Evolutionary conservation across 1,140 invertebrate species (phyloP), one percentile per base, ranked within the genome.

Genomic region (Zaprionus kolodkinae): DNA sequence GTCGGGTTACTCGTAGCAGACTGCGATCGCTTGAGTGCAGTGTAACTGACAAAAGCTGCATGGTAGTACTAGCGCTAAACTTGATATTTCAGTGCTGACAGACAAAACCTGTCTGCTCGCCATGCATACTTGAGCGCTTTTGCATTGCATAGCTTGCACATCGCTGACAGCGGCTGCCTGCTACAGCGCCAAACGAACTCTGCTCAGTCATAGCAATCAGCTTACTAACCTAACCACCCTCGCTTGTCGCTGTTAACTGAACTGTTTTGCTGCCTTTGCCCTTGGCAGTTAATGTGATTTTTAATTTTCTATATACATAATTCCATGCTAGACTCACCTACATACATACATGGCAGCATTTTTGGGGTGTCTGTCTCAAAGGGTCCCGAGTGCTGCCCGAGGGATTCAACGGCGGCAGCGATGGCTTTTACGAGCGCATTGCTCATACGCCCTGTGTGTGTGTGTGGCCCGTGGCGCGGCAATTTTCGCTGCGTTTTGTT

Each of bases 281-380:
- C 10, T 9, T 52, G 33, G 56, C 35, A 55, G 68, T 72, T 72
- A 79, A 79, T 87, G 79, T 74, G 77, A 88, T 83, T 87, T 87
- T 83, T 82, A 83, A 87, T 79, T 85, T 81, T 76, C 64, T 66
- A 78, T 69, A 45, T n/a, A 45, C 40, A 75, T 35, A 67, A 61
- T 78, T 75, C 69, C 21, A 30, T 45, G 54, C 15, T 36, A 38
- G 27, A 56, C 38, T 43, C 70, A 54, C 70, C 11, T 17, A 52
- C 36, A 57, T 13, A 27, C 27, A 60, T 54, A 45, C 15, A 35
- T 55, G 50, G n/a, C 33, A 40, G 27, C 4, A 59, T 17, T 57
- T 27, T 64, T 56, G 25, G 55, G 36, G n/a, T 50, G 57, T 50
- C 54, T 57, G 38, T 72, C 43, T 64, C 61, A 65, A 75, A 74